A percentile compares a stretch with the other conserved stretches of the same genome.
phyloP scores from a whole-genome alignment of 2,888 invertebrate species.

The Salticus scenicus region DNA sequence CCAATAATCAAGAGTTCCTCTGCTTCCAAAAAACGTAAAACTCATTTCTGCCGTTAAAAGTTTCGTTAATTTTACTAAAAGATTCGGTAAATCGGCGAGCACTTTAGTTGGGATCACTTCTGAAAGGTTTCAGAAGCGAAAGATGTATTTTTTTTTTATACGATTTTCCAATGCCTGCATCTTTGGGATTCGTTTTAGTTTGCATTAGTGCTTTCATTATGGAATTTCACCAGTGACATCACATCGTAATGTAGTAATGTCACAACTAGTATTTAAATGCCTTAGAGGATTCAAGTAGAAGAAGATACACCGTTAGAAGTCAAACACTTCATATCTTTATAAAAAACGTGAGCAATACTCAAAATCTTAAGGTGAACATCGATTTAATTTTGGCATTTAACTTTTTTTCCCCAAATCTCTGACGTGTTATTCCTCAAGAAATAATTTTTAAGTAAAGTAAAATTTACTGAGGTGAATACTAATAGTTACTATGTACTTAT shows the following conservation, averaged over 20 bases:
- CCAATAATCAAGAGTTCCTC: conserved; percentile 50
- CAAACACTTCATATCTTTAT: no score
- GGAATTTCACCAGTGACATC: conserved; percentile 30
- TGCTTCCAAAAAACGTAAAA: not conserved
- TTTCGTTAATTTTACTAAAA: conserved; percentile 67
- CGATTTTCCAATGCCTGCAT: conserved; percentile 26
- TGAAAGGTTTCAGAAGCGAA: conserved; percentile 45
- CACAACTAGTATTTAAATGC: not conserved
- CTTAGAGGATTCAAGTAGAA: not conserved
- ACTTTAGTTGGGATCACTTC: conserved; percentile 53
- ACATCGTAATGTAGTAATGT: not conserved
- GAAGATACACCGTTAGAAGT: no score
- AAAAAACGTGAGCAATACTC: no score
- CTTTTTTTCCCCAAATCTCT: no score
- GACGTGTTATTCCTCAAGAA: no score
- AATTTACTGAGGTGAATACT: no score
- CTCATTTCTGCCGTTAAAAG: conserved; percentile 59
- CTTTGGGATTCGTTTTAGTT: conserved; percentile 32
- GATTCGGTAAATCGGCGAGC: conserved; percentile 56
- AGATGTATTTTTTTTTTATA: conserved; percentile 21
- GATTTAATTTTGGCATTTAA: no score
- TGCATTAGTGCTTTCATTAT: conserved; percentile 59
- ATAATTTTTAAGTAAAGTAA: no score
- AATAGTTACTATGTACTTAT: no score
- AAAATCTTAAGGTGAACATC: no score